Evolutionary conservation across 2,888 invertebrate species (phyloP), one percentile per base, ranked within the genome.

Genomic region (Thelaira solivaga): DNA sequence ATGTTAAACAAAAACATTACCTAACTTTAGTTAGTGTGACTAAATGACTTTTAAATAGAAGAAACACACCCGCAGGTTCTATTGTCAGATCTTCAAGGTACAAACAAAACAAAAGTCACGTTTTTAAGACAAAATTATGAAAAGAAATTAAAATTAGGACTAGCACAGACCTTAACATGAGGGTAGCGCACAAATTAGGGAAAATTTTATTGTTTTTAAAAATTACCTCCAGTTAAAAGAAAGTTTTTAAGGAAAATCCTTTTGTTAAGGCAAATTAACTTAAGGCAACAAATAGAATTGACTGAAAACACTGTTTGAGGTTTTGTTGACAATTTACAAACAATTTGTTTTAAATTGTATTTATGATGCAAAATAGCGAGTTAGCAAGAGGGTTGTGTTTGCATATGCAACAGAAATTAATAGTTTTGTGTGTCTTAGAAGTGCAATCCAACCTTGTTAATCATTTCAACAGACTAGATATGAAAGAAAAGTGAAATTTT

Each of bases 291-390:
- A 7, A 43, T 4, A 4, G 16, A 61, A 11, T n/a, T n/a, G n/a
- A n/a, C n/a, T 24, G 11, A 24, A 6, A 20, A 29, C 34, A 61
- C 57, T 45, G 55, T 69, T 73, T 78, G 69, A 78, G 64, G 64
- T 47, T 67, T 41, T 65, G 68, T 69, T 65, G 64, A 59, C 59
- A 74, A 65, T 69, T 78, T 65, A 53, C 64, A 74, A 13, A 41
- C 69, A 73, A 69, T 68, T 78, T 69, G 53, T 8, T 13, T 53
- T 55, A 45, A 49, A 51, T 47, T 62, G 39, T 29, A 49, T 55
- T 64, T 39, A 47, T 47, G 47, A n/a, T 29, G 43, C 26, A 43
- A 2, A 34, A 3, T 10, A 18, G 4, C 29, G 36, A 24, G 36
- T 18, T 24, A 18, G 4, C 29, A 45, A 24, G 36, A n/a, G 16